phyloP scores from a whole-genome alignment of 2,888 invertebrate species.

The Scotopteryx bipunctaria region DNA sequence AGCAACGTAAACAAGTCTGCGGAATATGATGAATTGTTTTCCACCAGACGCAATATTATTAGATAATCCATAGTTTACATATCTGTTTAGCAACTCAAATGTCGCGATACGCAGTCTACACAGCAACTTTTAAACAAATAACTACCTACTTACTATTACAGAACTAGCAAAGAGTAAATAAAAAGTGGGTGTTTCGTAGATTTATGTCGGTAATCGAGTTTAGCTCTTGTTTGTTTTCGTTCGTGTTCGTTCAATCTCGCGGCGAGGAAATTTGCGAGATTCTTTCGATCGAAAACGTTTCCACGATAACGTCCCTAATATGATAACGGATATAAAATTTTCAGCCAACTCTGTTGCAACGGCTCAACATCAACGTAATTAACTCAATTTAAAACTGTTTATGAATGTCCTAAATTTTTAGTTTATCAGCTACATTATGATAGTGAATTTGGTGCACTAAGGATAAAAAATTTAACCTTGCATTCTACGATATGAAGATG shows the following conservation, averaged over 20 bases:
- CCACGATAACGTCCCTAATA: constrained; percentile 26
- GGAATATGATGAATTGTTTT: constrained; percentile 29
- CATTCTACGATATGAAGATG: constrained; percentile 8
- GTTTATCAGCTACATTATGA: too few species aligned
- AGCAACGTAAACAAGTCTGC: constrained; percentile 29
- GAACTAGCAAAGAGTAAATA: constrained; percentile 35
- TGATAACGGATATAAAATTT: constrained; percentile 22
- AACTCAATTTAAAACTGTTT: neutral
- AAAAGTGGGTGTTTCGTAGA: constrained; percentile 33
- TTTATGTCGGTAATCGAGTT: constrained; percentile 33
- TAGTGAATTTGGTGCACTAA: too few species aligned
- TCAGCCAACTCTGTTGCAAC: constrained; percentile 19
- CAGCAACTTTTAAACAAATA: constrained; percentile 21
- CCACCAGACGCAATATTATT: constrained; percentile 13
- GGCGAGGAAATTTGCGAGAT: constrained; percentile 39
- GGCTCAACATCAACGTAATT: neutral
- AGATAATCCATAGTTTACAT: constrained; percentile 6
- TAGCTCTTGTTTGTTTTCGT: constrained; percentile 45
- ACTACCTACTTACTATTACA: constrained; percentile 21
- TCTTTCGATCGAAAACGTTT: constrained; percentile 27
- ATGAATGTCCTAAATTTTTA: neutral
- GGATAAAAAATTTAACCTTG: neutral
- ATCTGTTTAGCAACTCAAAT: constrained; percentile 11
- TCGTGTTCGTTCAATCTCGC: constrained; percentile 41
- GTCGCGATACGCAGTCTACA: constrained; percentile 18